phyloP scores from a whole-genome alignment of 1,140 invertebrate species.

The Chionoecetes opilio region DNA sequence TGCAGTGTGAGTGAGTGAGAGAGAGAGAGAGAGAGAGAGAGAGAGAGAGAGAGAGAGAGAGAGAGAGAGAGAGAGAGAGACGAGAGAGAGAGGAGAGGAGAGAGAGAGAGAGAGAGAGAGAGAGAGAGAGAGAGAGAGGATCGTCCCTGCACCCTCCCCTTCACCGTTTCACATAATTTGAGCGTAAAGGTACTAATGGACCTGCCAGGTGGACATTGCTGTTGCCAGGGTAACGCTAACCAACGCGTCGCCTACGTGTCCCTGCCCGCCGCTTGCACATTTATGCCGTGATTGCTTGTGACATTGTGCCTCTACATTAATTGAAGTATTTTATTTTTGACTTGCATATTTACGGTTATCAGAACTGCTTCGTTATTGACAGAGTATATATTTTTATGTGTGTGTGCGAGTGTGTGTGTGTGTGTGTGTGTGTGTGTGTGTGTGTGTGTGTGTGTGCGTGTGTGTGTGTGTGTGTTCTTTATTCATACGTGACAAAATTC shows the following conservation, averaged over 20 bases:
- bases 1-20: background rate
- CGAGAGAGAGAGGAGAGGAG: slow-evolving; percentile 35
- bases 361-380: background rate
- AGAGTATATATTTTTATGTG: background rate
- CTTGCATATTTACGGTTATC: background rate
- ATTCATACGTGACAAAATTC: too few species aligned
- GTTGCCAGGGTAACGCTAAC: background rate
- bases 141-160: background rate
- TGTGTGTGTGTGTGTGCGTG: slow-evolving; percentile 40
- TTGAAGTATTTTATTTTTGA: too few species aligned
- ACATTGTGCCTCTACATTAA: background rate
- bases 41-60: slow-evolving; percentile 31
- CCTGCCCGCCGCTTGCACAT: background rate
- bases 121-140: slow-evolving; percentile 47
- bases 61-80: background rate
- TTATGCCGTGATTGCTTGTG: background rate
- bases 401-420: slow-evolving; percentile 11
- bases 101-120: slow-evolving; percentile 34
- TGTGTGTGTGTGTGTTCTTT: too few species aligned
- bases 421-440: slow-evolving; percentile 41
- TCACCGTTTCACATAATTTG: slow-evolving; percentile 19
- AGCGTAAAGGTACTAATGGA: slow-evolving; percentile 19
- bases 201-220: slow-evolving; percentile 4
- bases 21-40: slow-evolving; percentile 46
- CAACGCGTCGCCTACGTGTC: background rate